These are phyloP conservation scores for Phycodurus eques DNA, from an alignment of 2,113 vertebrate genomes.

Conservation along the genomic window DNA sequence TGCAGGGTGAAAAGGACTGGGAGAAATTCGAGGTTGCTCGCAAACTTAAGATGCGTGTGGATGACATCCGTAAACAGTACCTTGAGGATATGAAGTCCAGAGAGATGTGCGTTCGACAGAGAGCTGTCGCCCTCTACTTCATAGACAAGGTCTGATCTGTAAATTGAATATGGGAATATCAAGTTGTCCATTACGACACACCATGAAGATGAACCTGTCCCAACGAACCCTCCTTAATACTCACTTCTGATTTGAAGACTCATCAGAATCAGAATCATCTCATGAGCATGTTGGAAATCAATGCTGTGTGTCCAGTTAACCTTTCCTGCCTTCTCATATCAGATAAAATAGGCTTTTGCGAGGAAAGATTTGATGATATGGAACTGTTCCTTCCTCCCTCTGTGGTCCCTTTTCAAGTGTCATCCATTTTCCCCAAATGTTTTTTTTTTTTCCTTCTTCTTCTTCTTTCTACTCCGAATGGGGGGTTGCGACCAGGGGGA, in stretches of 20 bases:
- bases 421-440: background rate
- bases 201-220: background rate
- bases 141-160: slow-evolving; percentile 66
- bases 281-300: slow-evolving; percentile 32
- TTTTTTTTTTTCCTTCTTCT: background rate
- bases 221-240: background rate
- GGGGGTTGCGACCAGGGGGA: background rate
- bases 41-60: slow-evolving; percentile 65
- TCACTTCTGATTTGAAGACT: background rate
- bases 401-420: background rate
- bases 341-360: slow-evolving; percentile 3
- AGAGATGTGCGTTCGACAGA: slow-evolving; percentile 64
- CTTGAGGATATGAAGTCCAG: slow-evolving; percentile 67
- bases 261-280: too few relatives aligned
- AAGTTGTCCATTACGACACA: slow-evolving; percentile 1
- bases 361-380: slow-evolving; percentile 11
- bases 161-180: background rate
- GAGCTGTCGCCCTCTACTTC: slow-evolving; percentile 73
- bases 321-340: slow-evolving; percentile 16
- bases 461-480: background rate
- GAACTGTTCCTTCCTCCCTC: slow-evolving; percentile 3
- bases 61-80: slow-evolving; percentile 63
- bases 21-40: slow-evolving; percentile 72
- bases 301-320: background rate
- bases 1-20: slow-evolving; percentile 73